Percentiles rank a stretch among this genome's conserved stretches.
These are phyloP conservation scores for Protonibea diacanthus DNA, from an alignment of 2,797 vertebrate genomes.

Conservation along the genomic window DNA sequence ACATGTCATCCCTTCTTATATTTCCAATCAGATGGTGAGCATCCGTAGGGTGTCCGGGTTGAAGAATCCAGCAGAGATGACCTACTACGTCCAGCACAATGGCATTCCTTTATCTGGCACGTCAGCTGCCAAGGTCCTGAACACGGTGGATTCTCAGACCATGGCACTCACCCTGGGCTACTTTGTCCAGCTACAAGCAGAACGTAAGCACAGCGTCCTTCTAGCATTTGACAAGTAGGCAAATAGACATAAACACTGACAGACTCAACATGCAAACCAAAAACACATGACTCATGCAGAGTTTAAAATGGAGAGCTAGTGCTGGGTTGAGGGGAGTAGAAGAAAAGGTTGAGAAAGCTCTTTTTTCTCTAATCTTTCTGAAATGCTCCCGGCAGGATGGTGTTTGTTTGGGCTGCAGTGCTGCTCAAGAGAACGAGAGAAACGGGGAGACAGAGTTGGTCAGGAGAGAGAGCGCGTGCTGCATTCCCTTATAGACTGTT, in stretches of 20 bases:
- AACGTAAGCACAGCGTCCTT: slow-evolving; percentile 87
- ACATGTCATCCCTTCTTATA: slow-evolving; percentile 1
- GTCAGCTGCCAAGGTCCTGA: slow-evolving; percentile 94
- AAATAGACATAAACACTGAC: slow-evolving; percentile 36
- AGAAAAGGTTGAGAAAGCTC: slow-evolving; percentile 55
- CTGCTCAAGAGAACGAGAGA: slow-evolving; percentile 43
- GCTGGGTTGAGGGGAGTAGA: slow-evolving; percentile 28
- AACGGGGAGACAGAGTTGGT: slow-evolving; percentile 19
- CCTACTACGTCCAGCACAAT: slow-evolving; percentile 93
- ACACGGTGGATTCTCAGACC: slow-evolving; percentile 96
- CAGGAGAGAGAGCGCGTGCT: slow-evolving; percentile 16
- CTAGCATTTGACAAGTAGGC: slow-evolving; percentile 25
- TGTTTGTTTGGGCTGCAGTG: slow-evolving; percentile 68
- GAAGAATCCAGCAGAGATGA: slow-evolving; percentile 95
- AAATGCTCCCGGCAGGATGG: slow-evolving; percentile 62
- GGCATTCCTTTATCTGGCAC: slow-evolving; percentile 91
- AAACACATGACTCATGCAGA: slow-evolving; percentile 51
- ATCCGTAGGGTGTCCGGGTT: slow-evolving; percentile 91
- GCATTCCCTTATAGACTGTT: slow-evolving; percentile 57
- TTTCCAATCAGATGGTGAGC: slow-evolving; percentile 92
- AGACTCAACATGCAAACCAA: slow-evolving; percentile 38
- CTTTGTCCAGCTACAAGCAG: slow-evolving; percentile 96
- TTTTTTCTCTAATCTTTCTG: slow-evolving; percentile 65
- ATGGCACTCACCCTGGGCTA: slow-evolving; percentile 97
- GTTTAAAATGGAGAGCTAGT: slow-evolving; percentile 44